phyloP scores from a whole-genome alignment of 1,140 invertebrate genomes.

The Drosophila jambulina region DNA sequence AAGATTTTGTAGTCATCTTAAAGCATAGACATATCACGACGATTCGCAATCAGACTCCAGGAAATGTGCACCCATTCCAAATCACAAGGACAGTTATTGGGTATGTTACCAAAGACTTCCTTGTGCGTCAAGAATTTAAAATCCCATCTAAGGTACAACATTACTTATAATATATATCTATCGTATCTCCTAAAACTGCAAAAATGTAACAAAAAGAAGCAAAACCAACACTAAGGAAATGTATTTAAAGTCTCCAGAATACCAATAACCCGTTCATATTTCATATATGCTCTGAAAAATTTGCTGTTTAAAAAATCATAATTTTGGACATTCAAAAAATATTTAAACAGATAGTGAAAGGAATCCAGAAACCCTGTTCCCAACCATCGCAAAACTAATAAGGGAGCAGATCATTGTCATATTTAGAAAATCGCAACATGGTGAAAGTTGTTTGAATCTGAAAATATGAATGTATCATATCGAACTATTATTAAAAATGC shows the following conservation, averaged over 20 bases:
- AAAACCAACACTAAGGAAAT: background rate
- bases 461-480: background rate
- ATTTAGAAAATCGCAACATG: background rate
- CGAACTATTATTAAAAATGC: background rate
- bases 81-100: background rate
- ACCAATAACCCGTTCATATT: background rate
- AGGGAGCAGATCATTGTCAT: background rate
- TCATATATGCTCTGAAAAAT: conserved; percentile 5
- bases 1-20: background rate
- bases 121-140: background rate
- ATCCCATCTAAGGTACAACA: background rate
- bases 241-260: background rate
- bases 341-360: background rate
- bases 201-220: background rate
- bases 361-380: background rate
- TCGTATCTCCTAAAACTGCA: background rate
- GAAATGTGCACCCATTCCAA: background rate
- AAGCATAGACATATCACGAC: conserved; percentile 10
- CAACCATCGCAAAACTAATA: background rate
- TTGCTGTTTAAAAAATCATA: background rate
- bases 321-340: background rate
- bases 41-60: background rate
- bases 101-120: background rate
- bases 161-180: background rate
- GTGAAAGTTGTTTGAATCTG: background rate